A percentile compares a stretch with the other conserved stretches of the same genome.
Evolutionary conservation across 2,113 vertebrate species (phyloP).

Genomic region (Meriones unguiculatus): DNA sequence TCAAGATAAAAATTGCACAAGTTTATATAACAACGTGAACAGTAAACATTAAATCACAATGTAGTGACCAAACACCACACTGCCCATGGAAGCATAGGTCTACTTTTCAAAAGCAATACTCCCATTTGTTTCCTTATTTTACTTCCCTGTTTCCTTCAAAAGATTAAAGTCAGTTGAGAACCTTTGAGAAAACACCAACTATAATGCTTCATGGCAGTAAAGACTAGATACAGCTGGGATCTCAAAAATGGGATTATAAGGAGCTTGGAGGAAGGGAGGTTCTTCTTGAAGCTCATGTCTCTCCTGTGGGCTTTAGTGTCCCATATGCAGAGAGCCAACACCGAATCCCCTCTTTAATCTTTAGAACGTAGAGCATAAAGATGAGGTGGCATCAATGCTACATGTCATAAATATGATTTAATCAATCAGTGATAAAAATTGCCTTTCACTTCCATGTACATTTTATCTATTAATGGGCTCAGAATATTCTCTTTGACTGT

Average conservation of each 20-base stretch:
- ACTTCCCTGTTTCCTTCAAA: background rate
- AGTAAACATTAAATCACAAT: background rate
- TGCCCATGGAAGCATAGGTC: background rate
- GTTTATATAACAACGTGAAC: background rate
- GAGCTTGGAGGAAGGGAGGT: background rate
- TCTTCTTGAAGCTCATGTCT: background rate
- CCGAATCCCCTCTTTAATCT: background rate
- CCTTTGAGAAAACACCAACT: background rate
- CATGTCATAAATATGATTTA: background rate
- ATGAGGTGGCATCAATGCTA: background rate
- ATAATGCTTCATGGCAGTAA: background rate
- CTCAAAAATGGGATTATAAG: background rate
- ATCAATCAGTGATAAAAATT: background rate
- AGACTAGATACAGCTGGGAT: background rate
- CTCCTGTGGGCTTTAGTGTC: too few relatives aligned
- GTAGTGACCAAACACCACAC: background rate
- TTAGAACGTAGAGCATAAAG: background rate
- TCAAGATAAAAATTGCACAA: background rate
- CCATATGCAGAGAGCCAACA: background rate
- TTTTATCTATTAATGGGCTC: background rate
- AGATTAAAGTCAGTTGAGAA: background rate
- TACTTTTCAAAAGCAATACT: background rate
- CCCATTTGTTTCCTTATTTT: background rate
- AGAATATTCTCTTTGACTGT: background rate
- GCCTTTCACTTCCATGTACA: background rate